Base-by-base conservation (phyloP, 2,797 vertebrate species). In the Nyctalus aviator region DNA sequence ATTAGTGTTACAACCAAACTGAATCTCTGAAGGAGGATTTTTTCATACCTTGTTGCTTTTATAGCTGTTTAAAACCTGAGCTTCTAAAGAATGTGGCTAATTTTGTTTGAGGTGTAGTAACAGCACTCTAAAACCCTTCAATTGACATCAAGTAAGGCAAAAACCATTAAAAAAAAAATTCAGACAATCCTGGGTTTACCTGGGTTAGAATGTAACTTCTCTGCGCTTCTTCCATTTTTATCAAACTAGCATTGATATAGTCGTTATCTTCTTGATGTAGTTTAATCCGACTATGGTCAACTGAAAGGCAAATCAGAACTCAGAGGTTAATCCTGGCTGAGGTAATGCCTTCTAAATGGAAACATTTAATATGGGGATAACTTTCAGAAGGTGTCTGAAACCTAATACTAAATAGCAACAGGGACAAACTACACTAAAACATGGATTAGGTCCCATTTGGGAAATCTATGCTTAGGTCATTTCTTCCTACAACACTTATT, bases 161-260 rank as follows among this genome's bases (percentile, higher is more conserved):
- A 76, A 62, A 57, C 23, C 46, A 72, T 48, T 27, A 41, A 17
- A 44, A 8, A 85, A 85, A 55, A 48, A 84, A 46, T 3, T 17
- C 17, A 59, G 50, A 64, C 15, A 8, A 25, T 20, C 55, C 30
- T 50, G n/a, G 62, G 53, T 79, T 98, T 97, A 99, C 99, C 99
- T 99, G 99, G 98, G 99, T 99, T 37, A 99, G 99, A 97, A 99
- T 99, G 96, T 99, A 99, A 97, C 99, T 99, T 97, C 99, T 99
- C 95, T 99, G 98, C 13, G 99, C 99, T 98, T 99, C 99, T 88
- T 99, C 99, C 98, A 99, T 98, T 90, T 98, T 99, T 97, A 99
- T 99, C 97, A 99, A 98, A 97, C 99, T 99, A 97, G 99, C 99
- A 64, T 99, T 99, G 82, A 99, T 99, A 97, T 99, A 99, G 98